Evolutionary conservation across 2,888 invertebrate species (phyloP).

Genomic region (Clitarchus hookeri): DNA sequence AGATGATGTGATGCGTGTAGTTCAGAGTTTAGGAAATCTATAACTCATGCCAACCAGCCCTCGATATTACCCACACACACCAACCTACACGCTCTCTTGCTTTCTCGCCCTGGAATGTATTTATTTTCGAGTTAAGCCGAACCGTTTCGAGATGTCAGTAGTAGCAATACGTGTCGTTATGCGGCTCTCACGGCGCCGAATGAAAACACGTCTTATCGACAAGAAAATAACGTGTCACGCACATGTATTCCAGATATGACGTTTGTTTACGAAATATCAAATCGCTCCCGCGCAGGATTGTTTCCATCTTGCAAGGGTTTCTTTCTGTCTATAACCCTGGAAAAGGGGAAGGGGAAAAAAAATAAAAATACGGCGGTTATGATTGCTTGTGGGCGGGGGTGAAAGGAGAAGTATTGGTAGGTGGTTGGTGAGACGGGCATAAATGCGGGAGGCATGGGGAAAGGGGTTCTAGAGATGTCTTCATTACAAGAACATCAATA

Average conservation of each 20-base stretch:
- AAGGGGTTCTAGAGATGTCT: slow-evolving; percentile 23
- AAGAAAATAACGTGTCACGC: neutral
- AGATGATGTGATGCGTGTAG: too few relatives aligned
- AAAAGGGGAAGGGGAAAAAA: neutral
- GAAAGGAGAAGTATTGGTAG: neutral
- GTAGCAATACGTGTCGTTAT: neutral
- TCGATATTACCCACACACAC: too few relatives aligned
- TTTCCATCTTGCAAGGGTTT: neutral
- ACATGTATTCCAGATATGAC: neutral
- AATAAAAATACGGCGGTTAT: neutral
- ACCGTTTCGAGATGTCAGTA: too few relatives aligned
- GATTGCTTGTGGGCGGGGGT: slow-evolving; percentile 20
- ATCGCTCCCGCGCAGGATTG: neutral
- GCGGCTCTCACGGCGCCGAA: neutral
- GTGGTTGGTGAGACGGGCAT: neutral
- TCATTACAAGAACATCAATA: slow-evolving; percentile 34
- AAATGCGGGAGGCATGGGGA: neutral
- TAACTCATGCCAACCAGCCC: too few relatives aligned
- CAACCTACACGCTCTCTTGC: too few relatives aligned
- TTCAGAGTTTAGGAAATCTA: too few relatives aligned
- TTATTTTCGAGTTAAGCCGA: too few relatives aligned
- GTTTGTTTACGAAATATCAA: neutral
- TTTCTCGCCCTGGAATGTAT: too few relatives aligned
- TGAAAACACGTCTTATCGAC: neutral
- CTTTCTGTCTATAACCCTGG: neutral